phyloP scores from a whole-genome alignment of 2,113 vertebrate species.

The Cyanoderma ruficeps region DNA sequence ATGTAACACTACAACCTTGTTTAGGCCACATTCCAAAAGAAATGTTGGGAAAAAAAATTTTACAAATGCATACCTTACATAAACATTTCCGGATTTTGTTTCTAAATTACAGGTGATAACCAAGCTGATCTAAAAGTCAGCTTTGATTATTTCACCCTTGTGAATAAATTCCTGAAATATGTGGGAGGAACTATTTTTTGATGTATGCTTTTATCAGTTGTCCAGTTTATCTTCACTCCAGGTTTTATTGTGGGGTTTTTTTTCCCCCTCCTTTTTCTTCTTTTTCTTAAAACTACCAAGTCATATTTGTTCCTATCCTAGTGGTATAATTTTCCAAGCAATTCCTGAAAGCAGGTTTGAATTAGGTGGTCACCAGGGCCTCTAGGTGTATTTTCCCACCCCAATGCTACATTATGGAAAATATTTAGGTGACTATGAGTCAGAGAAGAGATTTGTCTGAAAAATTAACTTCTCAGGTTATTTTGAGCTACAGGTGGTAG shows the following conservation, averaged over 20 bases:
- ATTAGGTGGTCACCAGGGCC: neutral
- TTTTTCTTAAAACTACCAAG: neutral
- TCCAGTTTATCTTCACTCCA: constrained; percentile 10
- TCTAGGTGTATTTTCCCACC: neutral
- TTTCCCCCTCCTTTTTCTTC: neutral
- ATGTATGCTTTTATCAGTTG: neutral
- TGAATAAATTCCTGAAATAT: constrained; percentile 1
- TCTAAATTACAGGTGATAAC: constrained; percentile 43
- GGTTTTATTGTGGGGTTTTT: neutral
- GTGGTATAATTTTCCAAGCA: neutral
- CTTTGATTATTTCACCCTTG: constrained; percentile 16
- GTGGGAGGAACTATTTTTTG: neutral
- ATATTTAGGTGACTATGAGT: neutral
- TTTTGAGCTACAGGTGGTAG: neutral
- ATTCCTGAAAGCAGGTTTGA: neutral
- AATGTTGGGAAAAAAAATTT: neutral
- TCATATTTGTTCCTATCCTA: constrained; percentile 5
- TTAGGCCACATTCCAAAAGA: constrained; percentile 50
- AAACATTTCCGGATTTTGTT: constrained; percentile 36
- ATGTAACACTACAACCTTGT: constrained; percentile 32
- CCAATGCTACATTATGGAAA: neutral
- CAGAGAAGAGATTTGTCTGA: neutral
- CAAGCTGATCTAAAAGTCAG: constrained; percentile 29
- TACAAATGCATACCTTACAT: constrained; percentile 35
- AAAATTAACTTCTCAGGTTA: neutral